Base-by-base conservation (phyloP, 2,113 vertebrate genomes). In the Pseudorhombus dupliciocellatus region DNA sequence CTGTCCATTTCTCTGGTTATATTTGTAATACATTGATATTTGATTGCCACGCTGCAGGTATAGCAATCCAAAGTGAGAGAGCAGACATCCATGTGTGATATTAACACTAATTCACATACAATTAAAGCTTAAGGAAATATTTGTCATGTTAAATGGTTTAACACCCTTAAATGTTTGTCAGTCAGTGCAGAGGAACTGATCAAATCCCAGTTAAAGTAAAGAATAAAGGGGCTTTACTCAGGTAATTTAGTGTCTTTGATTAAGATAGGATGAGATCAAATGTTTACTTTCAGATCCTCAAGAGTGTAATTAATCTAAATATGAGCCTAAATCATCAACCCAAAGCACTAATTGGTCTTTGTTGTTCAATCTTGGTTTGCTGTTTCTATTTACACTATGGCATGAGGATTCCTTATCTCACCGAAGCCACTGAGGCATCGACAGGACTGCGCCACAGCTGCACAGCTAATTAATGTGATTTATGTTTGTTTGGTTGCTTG, bases 381-480 rank as follows among this genome's bases (percentile, higher is more conserved):
- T 87, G 72, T 87, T 84, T 83, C 76, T 87, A 68, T 88, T 88
- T 83, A 88, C 84, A 80, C 74, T 78, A 73, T 73, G 53, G 86
- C 85, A 87, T 59, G 74, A 79, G 75, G 84, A 85, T 78, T 80
- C 75, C 86, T 90, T 92, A 89, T 91, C 86, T 88, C 56, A 7
- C 80, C 79, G 75, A 83, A 82, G 79, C 86, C 88, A 83, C 87
- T 56, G 86, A 92, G 84, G 83, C 86, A 88, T 90, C 83, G 70
- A 79, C 76, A 87, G 87, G 81, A 81, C 83, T 52, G 1, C 70
- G 63, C 80, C 82, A 78, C 86, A 90, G 89, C 87, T 88, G 88
- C 89, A 84, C 63, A 79, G 77, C 72, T 90, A 91, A 89, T 91
- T 88, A 87, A 91, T 80, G 77, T 90, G 90, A 91, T 92, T 91